These are phyloP conservation scores for Drosophila quadrilineata DNA, from an alignment of 1,140 invertebrate genomes.

Conservation along the genomic window DNA sequence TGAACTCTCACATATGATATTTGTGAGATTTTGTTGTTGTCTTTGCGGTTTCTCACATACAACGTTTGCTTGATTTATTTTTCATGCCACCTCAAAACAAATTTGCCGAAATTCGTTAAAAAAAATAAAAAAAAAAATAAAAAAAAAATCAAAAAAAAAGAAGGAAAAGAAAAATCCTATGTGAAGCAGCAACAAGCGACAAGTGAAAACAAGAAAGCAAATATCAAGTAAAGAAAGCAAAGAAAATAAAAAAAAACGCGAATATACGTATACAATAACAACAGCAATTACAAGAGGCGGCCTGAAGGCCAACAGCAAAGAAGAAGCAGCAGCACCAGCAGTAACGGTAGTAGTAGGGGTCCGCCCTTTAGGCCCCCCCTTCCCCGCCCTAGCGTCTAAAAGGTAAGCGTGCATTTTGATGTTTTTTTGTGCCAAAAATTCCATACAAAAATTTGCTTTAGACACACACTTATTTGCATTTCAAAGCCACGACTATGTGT, in stretches of 20 bases:
- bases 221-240: too few species aligned
- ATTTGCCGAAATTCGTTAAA: conserved; percentile 47
- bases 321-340: too few species aligned
- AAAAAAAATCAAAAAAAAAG: conserved; percentile 39
- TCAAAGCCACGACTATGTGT: conserved; percentile 37
- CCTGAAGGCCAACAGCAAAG: conserved; percentile 32
- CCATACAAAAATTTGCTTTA: conserved; percentile 53
- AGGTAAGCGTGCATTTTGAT: conserved; percentile 61
- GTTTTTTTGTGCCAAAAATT: conserved; percentile 42
- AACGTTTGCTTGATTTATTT: conserved; percentile 35
- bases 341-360: too few species aligned
- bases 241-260: too few species aligned
- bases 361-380: too few species aligned
- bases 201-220: conserved; percentile 25
- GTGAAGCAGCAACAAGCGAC: conserved; percentile 42
- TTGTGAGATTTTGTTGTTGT: conserved; percentile 15
- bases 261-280: too few species aligned
- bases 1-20: conserved; percentile 6
- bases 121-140: conserved; percentile 20
- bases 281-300: conserved; percentile 23
- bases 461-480: conserved; percentile 58
- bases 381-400: conserved; percentile 8
- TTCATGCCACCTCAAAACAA: conserved; percentile 56
- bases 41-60: conserved; percentile 18
- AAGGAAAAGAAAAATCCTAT: too few species aligned